Evolutionary conservation across 2,113 vertebrate genomes (phyloP), one percentile per base, ranked within the genome.

Genomic region (Ctenodactylus gundi): DNA sequence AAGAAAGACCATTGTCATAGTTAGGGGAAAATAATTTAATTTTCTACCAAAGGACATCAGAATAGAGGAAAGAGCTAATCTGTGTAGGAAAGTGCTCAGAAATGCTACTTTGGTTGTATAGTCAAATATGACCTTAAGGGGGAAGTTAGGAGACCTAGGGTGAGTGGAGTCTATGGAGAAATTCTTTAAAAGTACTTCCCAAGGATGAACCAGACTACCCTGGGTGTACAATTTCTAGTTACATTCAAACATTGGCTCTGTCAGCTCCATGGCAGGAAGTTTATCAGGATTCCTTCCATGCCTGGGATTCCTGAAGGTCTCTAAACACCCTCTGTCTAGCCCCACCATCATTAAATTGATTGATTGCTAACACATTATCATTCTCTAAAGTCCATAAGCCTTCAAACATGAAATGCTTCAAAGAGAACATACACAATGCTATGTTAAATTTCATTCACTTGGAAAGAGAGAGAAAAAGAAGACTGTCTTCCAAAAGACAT

Each of bases 301-400:
- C 87, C 87, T 78, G 64, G 83, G 46, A 86, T 92, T 89, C 78
- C 67, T 44, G 7, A 14, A 57, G 64, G 12, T 41, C 25, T n/a
- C 39, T 65, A 77, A 83, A n/a, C 67, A 49, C 64, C 49, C 72
- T 57, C 82, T 64, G 58, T 34, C 83, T 85, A 49, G 39, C 31
- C 82, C 89, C 31, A 12, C 88, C 92, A 88, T 96, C 91, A 94
- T 49, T 76, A 82, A 49, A 31, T 13, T 91, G 87, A 49, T 34
- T 67, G 7, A n/a, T 87, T 46, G 49, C n/a, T 65, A 80, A 60
- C 87, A 82, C 44, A 58, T 25, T 86, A 36, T 55, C 20, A 29
- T 73, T 73, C 34, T 83, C 64, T 44, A 49, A 86, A 51, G 27
- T 89, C 15, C 41, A 10, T 3, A 77, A 41, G 49, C 57, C 68